Conservation (phyloP, 2,888 invertebrate genomes). For the Bellardia bayeri region DNA sequence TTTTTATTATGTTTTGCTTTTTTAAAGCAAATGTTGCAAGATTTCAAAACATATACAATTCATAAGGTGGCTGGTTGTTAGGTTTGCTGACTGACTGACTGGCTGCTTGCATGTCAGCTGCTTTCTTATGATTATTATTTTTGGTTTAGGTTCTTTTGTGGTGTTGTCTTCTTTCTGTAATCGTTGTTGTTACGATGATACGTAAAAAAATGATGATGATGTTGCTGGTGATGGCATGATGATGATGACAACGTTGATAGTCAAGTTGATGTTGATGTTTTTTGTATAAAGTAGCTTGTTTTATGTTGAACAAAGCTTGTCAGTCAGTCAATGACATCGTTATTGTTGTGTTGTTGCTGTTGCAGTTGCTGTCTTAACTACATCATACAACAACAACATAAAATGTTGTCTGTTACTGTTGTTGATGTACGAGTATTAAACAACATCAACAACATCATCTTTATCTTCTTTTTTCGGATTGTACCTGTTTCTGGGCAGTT, state of each 20-base stretch:
- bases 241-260: slow-evolving; percentile 53
- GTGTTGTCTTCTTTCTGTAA: not conserved
- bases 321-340: slow-evolving; percentile 61
- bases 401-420: slow-evolving; percentile 28
- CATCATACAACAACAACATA: slow-evolving; percentile 9
- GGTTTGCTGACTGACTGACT: slow-evolving; percentile 27
- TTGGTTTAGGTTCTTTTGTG: not conserved
- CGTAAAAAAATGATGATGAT: slow-evolving; percentile 35
- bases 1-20: not conserved
- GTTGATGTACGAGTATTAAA: slow-evolving; percentile 37
- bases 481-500: slow-evolving; percentile 60
- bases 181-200: slow-evolving; percentile 1
- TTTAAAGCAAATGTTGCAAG: slow-evolving; percentile 52
- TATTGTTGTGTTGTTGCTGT: slow-evolving; percentile 31
- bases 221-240: slow-evolving; percentile 38
- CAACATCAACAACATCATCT: slow-evolving; percentile 1
- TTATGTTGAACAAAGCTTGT: slow-evolving; percentile 60
- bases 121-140: slow-evolving; percentile 26
- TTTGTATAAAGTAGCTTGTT: slow-evolving; percentile 61
- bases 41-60: slow-evolving; percentile 23
- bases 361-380: slow-evolving; percentile 16
- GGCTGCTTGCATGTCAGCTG: slow-evolving; percentile 40
- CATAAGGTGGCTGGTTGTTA: not conserved
- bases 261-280: slow-evolving; percentile 42
- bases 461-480: slow-evolving; percentile 37